Base-by-base conservation (phyloP, 2,888 invertebrate genomes). In the Coleophora deauratella region DNA sequence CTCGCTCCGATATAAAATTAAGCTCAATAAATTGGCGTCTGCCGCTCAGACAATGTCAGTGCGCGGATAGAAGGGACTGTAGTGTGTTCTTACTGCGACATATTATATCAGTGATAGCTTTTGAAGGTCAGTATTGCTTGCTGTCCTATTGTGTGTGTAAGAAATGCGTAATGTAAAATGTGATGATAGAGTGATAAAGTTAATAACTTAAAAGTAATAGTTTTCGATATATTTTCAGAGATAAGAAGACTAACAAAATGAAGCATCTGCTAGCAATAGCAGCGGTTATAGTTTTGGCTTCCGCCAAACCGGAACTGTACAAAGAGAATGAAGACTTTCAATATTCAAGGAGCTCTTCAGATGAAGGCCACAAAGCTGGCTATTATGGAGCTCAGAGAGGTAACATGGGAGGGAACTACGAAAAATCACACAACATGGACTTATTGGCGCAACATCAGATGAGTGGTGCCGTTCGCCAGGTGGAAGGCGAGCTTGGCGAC, bases 341-440 rank as follows among this genome's bases (percentile, higher is more conserved):
- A 57, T 86, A 62, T 55, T 74, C 84, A 12, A 69, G 86, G 52
- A 84, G 81, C 49, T 84, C 84, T n/a, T 65, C 80, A 1, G 86
- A 84, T 42, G 85, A 85, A 21, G 86, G 85, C 10, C 52, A 52
- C 10, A 85, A 84, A 54, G 60, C 81, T 10, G 86, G 86, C 10
- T 86, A 46, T 50, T 86, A 86, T 45, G 84, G 75, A 11, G 78
- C 86, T 9, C 86, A 86, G 46, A 66, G 84, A 52, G 86, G 86
- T n/a, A 86, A 86, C 46, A 77, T 84, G 82, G 86, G 86, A 11
- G 86, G 86, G 2, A 86, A 86, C 51, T 86, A 69, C 50, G 86
- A 86, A 62, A 66, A 65, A 27, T 76, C 86, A 4, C 86, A 86
- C 48, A 86, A 86, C 48, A 86, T 86, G 86, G 86, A 86, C 49